Percentiles rank a stretch among this genome's conserved stretches.
Evolutionary conservation across 2,113 vertebrate species (phyloP).

Genomic region (Columbina picui): DNA sequence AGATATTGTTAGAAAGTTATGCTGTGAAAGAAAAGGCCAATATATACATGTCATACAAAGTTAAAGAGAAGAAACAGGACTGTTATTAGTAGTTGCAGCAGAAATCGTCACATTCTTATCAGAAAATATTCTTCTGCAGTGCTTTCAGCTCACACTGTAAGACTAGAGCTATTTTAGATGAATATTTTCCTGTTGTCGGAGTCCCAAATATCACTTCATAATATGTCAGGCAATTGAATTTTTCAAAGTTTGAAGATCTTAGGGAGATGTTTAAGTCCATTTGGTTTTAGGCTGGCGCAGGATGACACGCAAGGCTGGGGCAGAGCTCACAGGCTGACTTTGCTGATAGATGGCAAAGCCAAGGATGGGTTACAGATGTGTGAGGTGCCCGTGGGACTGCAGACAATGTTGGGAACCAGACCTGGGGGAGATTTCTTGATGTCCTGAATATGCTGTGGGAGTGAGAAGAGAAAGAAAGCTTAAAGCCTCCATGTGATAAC

Average conservation of each 20-base stretch:
- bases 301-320: not conserved
- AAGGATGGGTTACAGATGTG: not conserved
- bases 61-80: not conserved
- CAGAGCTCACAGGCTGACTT: not conserved
- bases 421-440: rapidly evolving
- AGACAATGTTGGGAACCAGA: not conserved
- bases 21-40: not conserved
- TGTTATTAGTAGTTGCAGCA: not conserved
- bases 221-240: not conserved
- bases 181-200: not conserved
- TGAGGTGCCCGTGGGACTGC: not conserved
- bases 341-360: not conserved
- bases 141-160: not conserved
- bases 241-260: not conserved
- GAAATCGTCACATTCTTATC: not conserved
- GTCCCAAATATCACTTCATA: not conserved
- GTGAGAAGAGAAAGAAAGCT: not conserved
- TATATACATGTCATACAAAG: not conserved
- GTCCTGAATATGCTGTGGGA: not conserved
- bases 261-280: not conserved
- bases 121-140: not conserved
- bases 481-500: not conserved
- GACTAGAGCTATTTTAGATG: not conserved
- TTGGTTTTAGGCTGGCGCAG: not conserved
- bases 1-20: not conserved